phyloP scores from a whole-genome alignment of 2,888 invertebrate genomes.

The Bombylius major region DNA sequence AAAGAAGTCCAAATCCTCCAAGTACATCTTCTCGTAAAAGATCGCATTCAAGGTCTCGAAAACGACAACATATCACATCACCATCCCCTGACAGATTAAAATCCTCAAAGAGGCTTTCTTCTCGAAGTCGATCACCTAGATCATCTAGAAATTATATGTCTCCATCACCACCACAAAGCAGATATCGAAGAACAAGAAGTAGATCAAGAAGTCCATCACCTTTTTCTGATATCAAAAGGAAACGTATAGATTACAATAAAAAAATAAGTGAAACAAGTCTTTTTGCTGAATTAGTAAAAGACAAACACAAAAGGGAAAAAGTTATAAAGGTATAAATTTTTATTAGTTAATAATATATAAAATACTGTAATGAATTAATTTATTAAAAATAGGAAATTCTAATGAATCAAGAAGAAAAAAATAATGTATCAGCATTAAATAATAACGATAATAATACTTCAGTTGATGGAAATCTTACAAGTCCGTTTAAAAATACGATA shows the following conservation, averaged over 20 bases:
- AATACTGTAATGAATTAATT: not conserved
- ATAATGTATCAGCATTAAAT: conserved; percentile 28
- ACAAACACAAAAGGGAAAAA: conserved; percentile 67
- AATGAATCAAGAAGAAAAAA: conserved; percentile 50
- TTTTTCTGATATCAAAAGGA: conserved; percentile 25
- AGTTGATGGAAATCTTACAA: conserved; percentile 25
- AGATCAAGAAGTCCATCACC: conserved; percentile 37
- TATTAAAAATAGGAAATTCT: conserved; percentile 41
- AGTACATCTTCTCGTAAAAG: conserved; percentile 17
- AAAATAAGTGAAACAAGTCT: conserved; percentile 82
- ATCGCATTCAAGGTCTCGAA: conserved; percentile 29
- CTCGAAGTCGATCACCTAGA: conserved; percentile 30
- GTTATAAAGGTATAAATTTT: conserved; percentile 40
- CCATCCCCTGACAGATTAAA: conserved; percentile 37
- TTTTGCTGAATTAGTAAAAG: conserved; percentile 80
- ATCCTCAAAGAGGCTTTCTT: conserved; percentile 35
- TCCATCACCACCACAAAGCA: conserved; percentile 23
- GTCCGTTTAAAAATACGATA: conserved; percentile 12
- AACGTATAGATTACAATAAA: conserved; percentile 54
- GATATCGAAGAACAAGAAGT: conserved; percentile 25
- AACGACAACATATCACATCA: conserved; percentile 28
- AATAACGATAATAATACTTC: conserved; percentile 31
- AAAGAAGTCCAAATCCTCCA: conserved; percentile 28
- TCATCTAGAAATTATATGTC: conserved; percentile 21
- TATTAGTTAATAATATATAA: not conserved